Evolutionary conservation across 2,113 vertebrate species (phyloP), one percentile per base, ranked within the genome.

Genomic region (Colistium nudipinnis): DNA sequence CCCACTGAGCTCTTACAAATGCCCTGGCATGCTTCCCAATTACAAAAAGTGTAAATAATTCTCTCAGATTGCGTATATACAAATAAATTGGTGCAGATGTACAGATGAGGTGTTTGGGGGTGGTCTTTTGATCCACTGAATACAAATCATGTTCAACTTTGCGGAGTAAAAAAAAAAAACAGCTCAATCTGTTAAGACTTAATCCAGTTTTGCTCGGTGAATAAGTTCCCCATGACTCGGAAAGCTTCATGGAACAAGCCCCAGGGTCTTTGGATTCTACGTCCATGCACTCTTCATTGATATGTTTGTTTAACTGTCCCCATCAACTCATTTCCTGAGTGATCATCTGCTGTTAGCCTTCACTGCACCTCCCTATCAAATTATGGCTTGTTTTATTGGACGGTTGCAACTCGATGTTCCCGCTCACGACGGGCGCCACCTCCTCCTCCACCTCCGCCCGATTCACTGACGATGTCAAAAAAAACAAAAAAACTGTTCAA

Each of bases 1-100:
- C 44, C 63, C 68, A 80, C 48, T 59, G 62, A 84, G 80, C 78
- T 88, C 83, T 89, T 88, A 72, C 57, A 78, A 78, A 74, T 33
- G 43, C 66, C 52, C 69, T 22, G 62, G 81, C 79, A 81, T 30
- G 78, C 83, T 85, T 89, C 78, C 87, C 61, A 85, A 82, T 79
- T 80, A 78, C 53, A 51, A 64, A 45, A 64, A 52, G 44, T 88
- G 84, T 91, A 88, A 84, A 90, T 89, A 88, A 72, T 66, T 83
- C 78, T 82, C 51, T 86, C 77, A 19, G 63, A 85, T 49, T 52
- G 43, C 66, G 20, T 75, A 62, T 70, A 80, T 67, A 76, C 75
- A 64, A 68, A 77, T 74, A 51, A 74, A 57, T 60, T 62, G 72
- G 62, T 74, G 80, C 64, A 71, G 74, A 79, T 85, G 74, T 84